These are phyloP conservation scores for Micrastur ruficollis DNA, from an alignment of 2,797 vertebrate species.

Conservation along the genomic window DNA sequence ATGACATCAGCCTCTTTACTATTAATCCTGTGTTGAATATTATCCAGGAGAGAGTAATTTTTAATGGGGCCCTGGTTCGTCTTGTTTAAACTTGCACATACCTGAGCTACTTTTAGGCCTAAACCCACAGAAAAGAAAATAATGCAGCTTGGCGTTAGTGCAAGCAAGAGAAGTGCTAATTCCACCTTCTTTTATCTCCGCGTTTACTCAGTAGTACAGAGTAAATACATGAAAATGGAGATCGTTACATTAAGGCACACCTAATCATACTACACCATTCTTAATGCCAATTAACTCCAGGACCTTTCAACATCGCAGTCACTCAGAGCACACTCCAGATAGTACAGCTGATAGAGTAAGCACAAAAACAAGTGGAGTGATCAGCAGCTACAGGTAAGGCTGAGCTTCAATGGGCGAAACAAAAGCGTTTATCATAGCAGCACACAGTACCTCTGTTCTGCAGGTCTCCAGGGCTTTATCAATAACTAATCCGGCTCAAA, in stretches of 20 bases:
- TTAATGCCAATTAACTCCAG: conserved; percentile 22
- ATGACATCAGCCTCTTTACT: conserved; percentile 62
- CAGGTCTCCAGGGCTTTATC: background rate
- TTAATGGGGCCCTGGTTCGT: conserved; percentile 48
- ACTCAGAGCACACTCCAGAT: background rate
- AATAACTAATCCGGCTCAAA: background rate
- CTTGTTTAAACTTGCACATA: conserved; percentile 72
- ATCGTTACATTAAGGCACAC: conserved; percentile 39
- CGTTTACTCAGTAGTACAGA: conserved; percentile 42
- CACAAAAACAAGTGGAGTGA: background rate
- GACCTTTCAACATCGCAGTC: background rate
- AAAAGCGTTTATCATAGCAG: background rate
- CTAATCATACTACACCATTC: conserved; percentile 6
- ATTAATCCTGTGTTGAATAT: conserved; percentile 67
- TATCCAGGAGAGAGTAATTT: conserved; percentile 68
- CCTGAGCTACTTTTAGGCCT: conserved; percentile 63
- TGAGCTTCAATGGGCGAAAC: background rate
- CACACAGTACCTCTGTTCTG: background rate
- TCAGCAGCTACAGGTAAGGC: background rate
- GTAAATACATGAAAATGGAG: conserved; percentile 17
- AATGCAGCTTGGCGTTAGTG: conserved; percentile 38
- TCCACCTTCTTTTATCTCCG: conserved; percentile 51
- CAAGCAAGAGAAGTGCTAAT: conserved; percentile 45
- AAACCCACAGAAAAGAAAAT: conserved; percentile 64
- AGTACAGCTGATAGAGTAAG: background rate